Evolutionary conservation across 1,140 invertebrate species (phyloP).

Genomic region (Drosophila bocqueti): DNA sequence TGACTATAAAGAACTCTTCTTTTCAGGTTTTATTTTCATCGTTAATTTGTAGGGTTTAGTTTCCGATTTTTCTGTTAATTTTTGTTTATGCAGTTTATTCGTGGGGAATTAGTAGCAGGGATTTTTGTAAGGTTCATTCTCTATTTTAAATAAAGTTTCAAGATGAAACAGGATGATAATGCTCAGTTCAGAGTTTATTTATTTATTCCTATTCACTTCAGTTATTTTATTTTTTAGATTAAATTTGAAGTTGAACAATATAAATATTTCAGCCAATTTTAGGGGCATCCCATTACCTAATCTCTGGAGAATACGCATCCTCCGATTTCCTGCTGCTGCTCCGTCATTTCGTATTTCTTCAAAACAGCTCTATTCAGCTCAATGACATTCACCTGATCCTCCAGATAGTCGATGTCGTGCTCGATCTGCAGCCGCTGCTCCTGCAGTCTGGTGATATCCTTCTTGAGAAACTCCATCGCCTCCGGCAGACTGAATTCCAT

Average conservation of each 20-base stretch:
- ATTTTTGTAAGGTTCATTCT: no score
- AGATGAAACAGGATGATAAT: no score
- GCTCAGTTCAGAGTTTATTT: no score
- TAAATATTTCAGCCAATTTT: neutral
- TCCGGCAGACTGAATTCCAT: constrained; percentile 33
- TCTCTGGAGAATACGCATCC: no score
- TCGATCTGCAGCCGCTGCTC: constrained; percentile 12
- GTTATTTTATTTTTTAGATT: neutral
- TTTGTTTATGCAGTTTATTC: no score
- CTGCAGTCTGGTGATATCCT: constrained; percentile 12
- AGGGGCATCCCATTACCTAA: neutral
- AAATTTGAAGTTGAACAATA: neutral
- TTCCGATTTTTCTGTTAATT: neutral
- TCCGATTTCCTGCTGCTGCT: neutral
- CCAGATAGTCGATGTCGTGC: constrained; percentile 39
- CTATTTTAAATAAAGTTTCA: no score
- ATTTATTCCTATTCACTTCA: neutral
- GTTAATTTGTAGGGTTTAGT: neutral
- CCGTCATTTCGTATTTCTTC: constrained; percentile 1
- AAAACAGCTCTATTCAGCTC: constrained; percentile 19
- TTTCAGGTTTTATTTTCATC: neutral
- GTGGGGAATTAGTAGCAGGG: no score
- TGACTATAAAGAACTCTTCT: neutral
- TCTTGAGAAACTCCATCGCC: constrained; percentile 9
- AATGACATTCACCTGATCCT: constrained; percentile 28